These are phyloP conservation scores for Andrena bicolor DNA, from an alignment of 2,888 invertebrate species.

Conservation along the genomic window DNA sequence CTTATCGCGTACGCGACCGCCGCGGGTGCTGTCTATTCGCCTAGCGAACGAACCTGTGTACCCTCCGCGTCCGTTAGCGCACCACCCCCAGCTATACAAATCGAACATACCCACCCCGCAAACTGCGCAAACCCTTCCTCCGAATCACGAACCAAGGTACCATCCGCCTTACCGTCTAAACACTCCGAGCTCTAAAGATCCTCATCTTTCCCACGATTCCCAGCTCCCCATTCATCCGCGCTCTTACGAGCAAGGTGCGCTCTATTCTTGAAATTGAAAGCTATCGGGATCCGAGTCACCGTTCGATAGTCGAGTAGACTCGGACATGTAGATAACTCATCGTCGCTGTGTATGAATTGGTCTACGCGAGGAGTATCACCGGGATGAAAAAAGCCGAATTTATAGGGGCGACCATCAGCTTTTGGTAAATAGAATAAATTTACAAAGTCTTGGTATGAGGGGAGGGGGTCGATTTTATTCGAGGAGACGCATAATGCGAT, in stretches of 20 bases:
- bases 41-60: neutral
- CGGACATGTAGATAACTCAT: too few species aligned
- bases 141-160: neutral
- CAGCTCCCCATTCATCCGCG: too few species aligned
- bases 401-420: slow-evolving; percentile 51
- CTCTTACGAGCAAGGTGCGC: too few species aligned
- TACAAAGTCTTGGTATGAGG: slow-evolving; percentile 65
- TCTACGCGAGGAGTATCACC: too few species aligned
- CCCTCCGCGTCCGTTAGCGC: slow-evolving; percentile 2
- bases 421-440: slow-evolving; percentile 71
- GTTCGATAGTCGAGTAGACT: too few species aligned
- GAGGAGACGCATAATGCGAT: slow-evolving; percentile 70
- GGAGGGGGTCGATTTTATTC: slow-evolving; percentile 61
- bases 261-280: too few species aligned
- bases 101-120: neutral
- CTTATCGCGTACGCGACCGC: slow-evolving; percentile 50
- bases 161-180: too few species aligned
- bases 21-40: slow-evolving; percentile 31
- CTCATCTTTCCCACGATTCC: too few species aligned
- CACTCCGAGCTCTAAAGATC: too few species aligned
- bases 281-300: too few species aligned
- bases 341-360: too few species aligned
- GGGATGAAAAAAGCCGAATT: slow-evolving; percentile 31
- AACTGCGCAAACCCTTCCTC: neutral
- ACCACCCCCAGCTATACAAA: neutral